Base-by-base conservation (phyloP, 2,888 invertebrate species). In the Lasioglossum oenotherae region DNA sequence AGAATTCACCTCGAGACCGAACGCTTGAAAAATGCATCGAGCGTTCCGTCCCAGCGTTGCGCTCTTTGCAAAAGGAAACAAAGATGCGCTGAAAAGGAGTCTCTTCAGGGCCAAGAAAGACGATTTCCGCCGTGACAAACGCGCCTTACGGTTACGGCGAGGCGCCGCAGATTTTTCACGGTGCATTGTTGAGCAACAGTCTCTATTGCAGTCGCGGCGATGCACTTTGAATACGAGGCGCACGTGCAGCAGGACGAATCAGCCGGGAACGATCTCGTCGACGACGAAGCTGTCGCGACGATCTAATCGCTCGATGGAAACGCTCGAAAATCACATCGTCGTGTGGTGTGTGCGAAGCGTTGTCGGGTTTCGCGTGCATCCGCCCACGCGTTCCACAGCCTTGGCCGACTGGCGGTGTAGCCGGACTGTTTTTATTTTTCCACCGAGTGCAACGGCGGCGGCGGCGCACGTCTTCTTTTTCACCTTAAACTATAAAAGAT, bases 401-500 rank as follows among this genome's bases (percentile, higher is more conserved):
- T 91, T 91, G 90, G 91, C 90, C 91, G 87, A 90, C 86, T 88
- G 73, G 35, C 74, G 80, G n/a, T 44, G 64, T 14, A 23, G 60
- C 64, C 67, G 73, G 46, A 75, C 38, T 74, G 82, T 88, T 89
- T 89, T 83, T 84, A 79, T 81, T 82, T 84, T 87, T 38, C 67
- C 38, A 10, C 10, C 31, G 10, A 35, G 14, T 31, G 64, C 27
- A 27, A 27, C 60, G 60, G 23, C 38, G 49, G 19, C 60, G 23
- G 38, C 27, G 23, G 72, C 73, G 57, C 73, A 71, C 67, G 41
- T 74, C 76, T 74, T 86, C 72, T 81, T 88, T 86, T 87, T 85
- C 85, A 79, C 76, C 76, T 81, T 74, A 81, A 89, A 90, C 83
- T 80, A 80, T 83, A 85, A 83, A 86, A 84, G 81, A 88, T 74